These are phyloP conservation scores for Mohoua ochrocephala DNA, from an alignment of 2,113 vertebrate genomes.

Conservation along the genomic window DNA sequence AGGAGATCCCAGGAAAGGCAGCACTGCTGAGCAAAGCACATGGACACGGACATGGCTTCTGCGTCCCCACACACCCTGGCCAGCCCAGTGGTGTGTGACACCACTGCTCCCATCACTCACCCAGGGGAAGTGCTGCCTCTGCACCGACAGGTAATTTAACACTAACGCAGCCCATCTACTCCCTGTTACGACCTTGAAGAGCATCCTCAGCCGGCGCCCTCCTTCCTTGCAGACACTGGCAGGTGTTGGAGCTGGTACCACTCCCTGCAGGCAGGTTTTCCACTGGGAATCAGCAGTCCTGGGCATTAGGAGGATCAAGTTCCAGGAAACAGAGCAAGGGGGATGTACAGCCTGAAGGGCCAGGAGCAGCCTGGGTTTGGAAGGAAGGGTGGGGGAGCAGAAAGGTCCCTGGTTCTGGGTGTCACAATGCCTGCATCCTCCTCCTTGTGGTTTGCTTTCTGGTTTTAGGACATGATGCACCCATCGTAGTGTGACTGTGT, in stretches of 20 bases:
- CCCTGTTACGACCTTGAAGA: not conserved
- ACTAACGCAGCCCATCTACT: not conserved
- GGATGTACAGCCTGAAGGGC: not conserved
- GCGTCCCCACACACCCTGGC: accelerated
- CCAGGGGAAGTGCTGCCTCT: not conserved
- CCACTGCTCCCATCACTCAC: not conserved
- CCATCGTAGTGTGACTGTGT: accelerated
- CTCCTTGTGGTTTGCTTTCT: not conserved
- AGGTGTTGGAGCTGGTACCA: not conserved
- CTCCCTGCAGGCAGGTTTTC: not conserved
- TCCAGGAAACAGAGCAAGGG: not conserved
- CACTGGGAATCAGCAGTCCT: not conserved
- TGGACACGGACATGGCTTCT: accelerated
- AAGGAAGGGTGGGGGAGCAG: not conserved
- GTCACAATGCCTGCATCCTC: not conserved
- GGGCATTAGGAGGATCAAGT: not conserved
- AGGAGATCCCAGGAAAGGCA: not conserved
- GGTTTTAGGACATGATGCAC: not conserved
- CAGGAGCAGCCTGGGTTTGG: not conserved
- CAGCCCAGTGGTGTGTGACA: not conserved
- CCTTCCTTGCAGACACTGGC: accelerated
- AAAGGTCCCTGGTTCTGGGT: not conserved
- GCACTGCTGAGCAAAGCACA: not conserved
- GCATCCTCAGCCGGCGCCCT: not conserved
- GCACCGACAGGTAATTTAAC: not conserved